Base-by-base conservation (phyloP, 2,797 vertebrate species). In the Arnoldichthys spilopterus region DNA sequence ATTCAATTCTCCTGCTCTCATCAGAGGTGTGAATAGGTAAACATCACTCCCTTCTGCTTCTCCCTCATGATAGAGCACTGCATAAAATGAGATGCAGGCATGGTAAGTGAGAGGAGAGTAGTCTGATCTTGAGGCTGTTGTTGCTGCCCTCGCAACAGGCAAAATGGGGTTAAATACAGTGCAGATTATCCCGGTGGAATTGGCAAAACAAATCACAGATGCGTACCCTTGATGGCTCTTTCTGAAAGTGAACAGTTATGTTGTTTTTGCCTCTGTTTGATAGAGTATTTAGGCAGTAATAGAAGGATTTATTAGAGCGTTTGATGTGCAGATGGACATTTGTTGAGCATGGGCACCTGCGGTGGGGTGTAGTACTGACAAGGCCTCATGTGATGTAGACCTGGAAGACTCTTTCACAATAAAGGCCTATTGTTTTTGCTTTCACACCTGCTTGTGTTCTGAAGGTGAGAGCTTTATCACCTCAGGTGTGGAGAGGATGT, bases 11-110 rank as follows among this genome's bases (percentile, higher is more conserved):
- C 79, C 84, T 64, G 85, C 70, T 78, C 80, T 85, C 82, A 84
- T 89, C 89, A 86, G 88, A 91, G 88, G 91, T 88, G 92, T 89
- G 89, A 94, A 88, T 53, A 92, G 86, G 89, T 91, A 90, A 91
- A 89, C 87, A 88, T 86, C 85, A 83, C 85, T 83, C 79, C 77
- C 82, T 82, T 76, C 83, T 76, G 67, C 73, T 77, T 79, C 56
- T 82, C 82, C 81, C 86, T 72, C 34, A 85, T 83, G 84, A 82
- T 76, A 30, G 74, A 75, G 79, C 70, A 58, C 78, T 69, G 73
- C 58, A 80, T 82, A 75, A 84, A 84, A 76, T 72, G 54, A 83
- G 70, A 28, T 30, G 22, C 40, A 61, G 69, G 71, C 61, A 43
- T 70, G 74, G 72, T 40, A 66, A 16, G 45, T 62, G 71, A 76